These are phyloP conservation scores for Halcyon leucocephala DNA, from an alignment of 2,797 vertebrate genomes.

Conservation along the genomic window DNA sequence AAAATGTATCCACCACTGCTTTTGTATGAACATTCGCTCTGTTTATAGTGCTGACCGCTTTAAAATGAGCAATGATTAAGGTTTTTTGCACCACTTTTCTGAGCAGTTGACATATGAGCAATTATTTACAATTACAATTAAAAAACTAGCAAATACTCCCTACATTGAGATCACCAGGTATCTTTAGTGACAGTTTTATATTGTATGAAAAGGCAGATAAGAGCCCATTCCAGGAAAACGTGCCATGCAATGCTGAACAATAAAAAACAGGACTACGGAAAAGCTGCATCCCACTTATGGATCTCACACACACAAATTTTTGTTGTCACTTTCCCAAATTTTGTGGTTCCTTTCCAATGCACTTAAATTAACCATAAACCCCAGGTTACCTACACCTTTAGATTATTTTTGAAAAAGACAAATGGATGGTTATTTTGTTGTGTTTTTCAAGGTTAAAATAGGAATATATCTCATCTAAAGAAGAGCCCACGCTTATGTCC, in stretches of 20 bases:
- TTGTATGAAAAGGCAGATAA: background rate
- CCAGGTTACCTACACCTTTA: background rate
- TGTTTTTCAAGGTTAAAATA: background rate
- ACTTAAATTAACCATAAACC: background rate
- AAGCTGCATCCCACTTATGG: background rate
- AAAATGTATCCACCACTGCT: constrained; percentile 63
- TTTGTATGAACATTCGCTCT: constrained; percentile 56
- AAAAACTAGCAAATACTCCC: background rate
- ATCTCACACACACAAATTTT: background rate
- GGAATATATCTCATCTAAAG: background rate
- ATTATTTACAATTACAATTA: background rate
- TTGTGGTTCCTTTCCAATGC: background rate
- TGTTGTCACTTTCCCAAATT: background rate
- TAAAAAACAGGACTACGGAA: background rate
- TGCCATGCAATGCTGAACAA: background rate
- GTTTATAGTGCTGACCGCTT: constrained; percentile 58
- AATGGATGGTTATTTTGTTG: background rate
- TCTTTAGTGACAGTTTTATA: background rate
- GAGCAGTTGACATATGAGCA: background rate
- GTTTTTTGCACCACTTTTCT: constrained; percentile 21
- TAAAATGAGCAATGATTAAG: constrained; percentile 50
- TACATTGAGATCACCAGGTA: background rate
- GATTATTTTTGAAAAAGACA: background rate
- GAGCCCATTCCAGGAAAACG: background rate
- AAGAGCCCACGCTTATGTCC: background rate